Percentiles rank a stretch among this genome's conserved stretches.
These are phyloP conservation scores for Eudemis profundana DNA, from an alignment of 2,888 invertebrate genomes.

Conservation along the genomic window DNA sequence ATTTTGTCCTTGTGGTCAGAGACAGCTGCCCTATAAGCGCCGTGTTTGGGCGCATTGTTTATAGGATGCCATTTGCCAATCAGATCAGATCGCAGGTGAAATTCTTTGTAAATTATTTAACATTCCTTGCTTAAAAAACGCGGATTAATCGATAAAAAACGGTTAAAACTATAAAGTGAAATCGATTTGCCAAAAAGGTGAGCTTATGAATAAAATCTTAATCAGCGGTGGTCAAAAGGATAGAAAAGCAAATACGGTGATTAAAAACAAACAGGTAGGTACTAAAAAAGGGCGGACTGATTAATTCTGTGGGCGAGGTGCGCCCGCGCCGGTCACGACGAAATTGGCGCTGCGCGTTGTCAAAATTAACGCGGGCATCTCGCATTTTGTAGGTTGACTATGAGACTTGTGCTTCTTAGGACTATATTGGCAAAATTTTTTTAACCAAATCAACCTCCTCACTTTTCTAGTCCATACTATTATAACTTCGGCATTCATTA, in stretches of 20 bases:
- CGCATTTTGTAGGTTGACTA: conserved; percentile 58
- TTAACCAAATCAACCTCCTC: too few species aligned
- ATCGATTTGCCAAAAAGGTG: conserved; percentile 58
- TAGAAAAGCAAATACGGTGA: conserved; percentile 69
- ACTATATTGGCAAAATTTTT: too few species aligned
- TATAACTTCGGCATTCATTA: too few species aligned
- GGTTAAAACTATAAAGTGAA: conserved; percentile 38
- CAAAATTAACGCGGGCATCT: conserved; percentile 73
- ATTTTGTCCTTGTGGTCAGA: conserved; percentile 82
- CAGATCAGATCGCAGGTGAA: conserved; percentile 37
- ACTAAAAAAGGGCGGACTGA: conserved; percentile 79
- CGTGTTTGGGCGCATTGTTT: conserved; percentile 72
- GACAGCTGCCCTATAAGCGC: conserved; percentile 77
- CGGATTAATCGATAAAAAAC: conserved; percentile 23
- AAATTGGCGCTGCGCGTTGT: conserved; percentile 73
- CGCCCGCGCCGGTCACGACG: conserved; percentile 56
- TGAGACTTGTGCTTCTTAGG: neutral
- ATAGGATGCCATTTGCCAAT: conserved; percentile 57
- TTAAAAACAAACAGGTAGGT: conserved; percentile 80
- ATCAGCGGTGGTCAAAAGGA: conserved; percentile 73
- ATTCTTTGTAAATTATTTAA: conserved; percentile 28
- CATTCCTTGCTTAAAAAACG: conserved; percentile 23
- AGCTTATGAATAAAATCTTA: conserved; percentile 83
- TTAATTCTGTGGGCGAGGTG: conserved; percentile 76
- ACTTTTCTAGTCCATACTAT: too few species aligned